phyloP scores from a whole-genome alignment of 2,888 invertebrate species.

The Pseudococcus jackbeardsleyi region DNA sequence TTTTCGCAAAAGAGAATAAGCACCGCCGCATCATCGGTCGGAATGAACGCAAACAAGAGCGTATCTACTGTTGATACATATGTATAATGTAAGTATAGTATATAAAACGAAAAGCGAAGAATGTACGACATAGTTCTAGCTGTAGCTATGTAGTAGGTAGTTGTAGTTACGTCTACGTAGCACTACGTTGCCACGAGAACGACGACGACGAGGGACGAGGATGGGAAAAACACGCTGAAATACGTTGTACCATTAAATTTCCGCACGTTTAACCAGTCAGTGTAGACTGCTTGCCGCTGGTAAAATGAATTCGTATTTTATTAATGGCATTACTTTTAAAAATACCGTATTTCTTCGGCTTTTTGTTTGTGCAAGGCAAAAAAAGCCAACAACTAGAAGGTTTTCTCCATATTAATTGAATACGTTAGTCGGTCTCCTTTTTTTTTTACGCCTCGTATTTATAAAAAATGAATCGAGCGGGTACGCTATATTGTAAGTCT shows the following conservation, averaged over 20 bases:
- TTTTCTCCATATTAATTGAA: constrained; percentile 41
- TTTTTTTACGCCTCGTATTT: constrained; percentile 2
- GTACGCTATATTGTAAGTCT: background rate
- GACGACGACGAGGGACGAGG: background rate
- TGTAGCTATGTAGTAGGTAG: too few relatives aligned
- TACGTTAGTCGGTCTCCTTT: constrained; percentile 3
- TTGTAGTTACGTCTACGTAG: background rate
- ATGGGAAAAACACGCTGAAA: constrained; percentile 36
- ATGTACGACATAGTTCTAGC: too few relatives aligned
- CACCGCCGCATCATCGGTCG: background rate
- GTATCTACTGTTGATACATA: background rate
- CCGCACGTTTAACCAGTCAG: constrained; percentile 52
- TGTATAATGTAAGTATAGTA: background rate
- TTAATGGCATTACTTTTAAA: constrained; percentile 57
- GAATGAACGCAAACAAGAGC: background rate
- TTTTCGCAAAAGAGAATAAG: background rate
- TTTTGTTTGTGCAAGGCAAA: constrained; percentile 27
- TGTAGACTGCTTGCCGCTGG: constrained; percentile 54
- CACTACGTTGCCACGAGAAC: background rate
- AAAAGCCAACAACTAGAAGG: constrained; percentile 24
- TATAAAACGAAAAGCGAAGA: background rate
- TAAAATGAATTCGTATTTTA: constrained; percentile 56
- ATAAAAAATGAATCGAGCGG: background rate
- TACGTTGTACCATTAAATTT: constrained; percentile 55
- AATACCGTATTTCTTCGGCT: constrained; percentile 48